Percentiles rank a stretch among this genome's conserved stretches.
phyloP scores from a whole-genome alignment of 2,888 invertebrate genomes.

The Ennomos erosarius region DNA sequence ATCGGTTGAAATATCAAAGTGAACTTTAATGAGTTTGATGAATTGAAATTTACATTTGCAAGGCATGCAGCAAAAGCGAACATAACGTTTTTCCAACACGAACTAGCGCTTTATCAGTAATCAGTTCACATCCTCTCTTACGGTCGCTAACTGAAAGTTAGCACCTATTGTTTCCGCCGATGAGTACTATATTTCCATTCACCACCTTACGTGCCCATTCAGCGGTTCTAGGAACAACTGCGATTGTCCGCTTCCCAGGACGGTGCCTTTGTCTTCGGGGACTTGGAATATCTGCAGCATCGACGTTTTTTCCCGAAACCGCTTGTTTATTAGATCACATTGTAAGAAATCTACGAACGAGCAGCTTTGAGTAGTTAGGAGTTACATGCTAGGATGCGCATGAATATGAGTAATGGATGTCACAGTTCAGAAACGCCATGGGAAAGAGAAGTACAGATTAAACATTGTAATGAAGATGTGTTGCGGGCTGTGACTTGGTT shows the following conservation, averaged over 20 bases:
- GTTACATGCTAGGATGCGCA: conserved; percentile 53
- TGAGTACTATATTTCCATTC: conserved; percentile 61
- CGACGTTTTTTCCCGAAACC: conserved; percentile 44
- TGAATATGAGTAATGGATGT: conserved; percentile 53
- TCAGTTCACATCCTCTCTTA: conserved; percentile 63
- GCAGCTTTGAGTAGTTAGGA: conserved; percentile 27
- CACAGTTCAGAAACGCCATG: conserved; percentile 78
- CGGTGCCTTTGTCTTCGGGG: conserved; percentile 59
- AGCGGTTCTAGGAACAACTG: conserved; percentile 63
- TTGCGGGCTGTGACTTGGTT: conserved; percentile 17
- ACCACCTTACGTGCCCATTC: conserved; percentile 56
- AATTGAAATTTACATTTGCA: conserved; percentile 11
- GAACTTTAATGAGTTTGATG: background rate
- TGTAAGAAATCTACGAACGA: conserved; percentile 21
- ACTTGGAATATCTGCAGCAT: conserved; percentile 44
- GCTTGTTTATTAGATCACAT: conserved; percentile 17
- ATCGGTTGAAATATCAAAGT: background rate
- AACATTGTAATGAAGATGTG: conserved; percentile 46
- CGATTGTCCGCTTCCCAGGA: conserved; percentile 68
- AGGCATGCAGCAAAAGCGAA: conserved; percentile 7
- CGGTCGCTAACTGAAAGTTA: conserved; percentile 64
- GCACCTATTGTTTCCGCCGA: conserved; percentile 69
- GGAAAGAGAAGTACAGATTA: conserved; percentile 69
- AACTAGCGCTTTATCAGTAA: conserved; percentile 48
- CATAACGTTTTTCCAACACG: conserved; percentile 36